Base-by-base conservation (phyloP, 2,888 invertebrate genomes). In the Dromius quadrimaculatus region DNA sequence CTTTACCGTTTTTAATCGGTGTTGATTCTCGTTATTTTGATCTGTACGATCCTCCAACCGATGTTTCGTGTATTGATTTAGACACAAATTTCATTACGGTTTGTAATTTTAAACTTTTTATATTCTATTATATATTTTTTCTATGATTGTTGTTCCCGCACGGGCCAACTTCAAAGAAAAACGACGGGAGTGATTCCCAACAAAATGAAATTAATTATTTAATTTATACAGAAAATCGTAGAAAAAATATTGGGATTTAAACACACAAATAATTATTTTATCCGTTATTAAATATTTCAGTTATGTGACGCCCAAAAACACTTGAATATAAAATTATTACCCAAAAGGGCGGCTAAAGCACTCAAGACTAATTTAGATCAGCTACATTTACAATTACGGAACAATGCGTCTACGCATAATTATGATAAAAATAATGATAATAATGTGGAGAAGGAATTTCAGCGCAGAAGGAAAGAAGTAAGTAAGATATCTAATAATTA, bases 1-100 rank as follows among this genome's bases (percentile, higher is more conserved):
- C 99, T 0, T 85, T 97, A 76, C 98, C 99, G 1, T 99, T 98
- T 84, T 87, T 99, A 75, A 97, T 98, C 77, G 98, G 98, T 41
- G 95, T 98, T 1, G 98, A 98, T 82, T 97, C 97, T 0, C 87
- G 97, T 74, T 98, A 97, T 85, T 99, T 99, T 81, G 98, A 99
- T 83, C 85, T 98, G 32, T 97, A 95, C 80, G 96, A 97, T 80
- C 98, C 97, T 22, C 99, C 99, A 22, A 85, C 90, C 11, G 98
- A 99, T 83, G 98, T 99, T 5, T 97, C 95, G 59, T 99, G 98
- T 83, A 93, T 99, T 57, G 98, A 99, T 86, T 87, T 99, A 79
- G 99, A 99, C 80, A 99, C 99, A 0, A 96, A 96, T 80, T 95
- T 95, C 77, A 95, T 99, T 73, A 95, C 95, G 73, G 90, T 92